Percentiles rank a stretch among this genome's conserved stretches.
These are phyloP conservation scores for Hirtodrosophila cameraria DNA, from an alignment of 2,888 invertebrate species.

Conservation along the genomic window DNA sequence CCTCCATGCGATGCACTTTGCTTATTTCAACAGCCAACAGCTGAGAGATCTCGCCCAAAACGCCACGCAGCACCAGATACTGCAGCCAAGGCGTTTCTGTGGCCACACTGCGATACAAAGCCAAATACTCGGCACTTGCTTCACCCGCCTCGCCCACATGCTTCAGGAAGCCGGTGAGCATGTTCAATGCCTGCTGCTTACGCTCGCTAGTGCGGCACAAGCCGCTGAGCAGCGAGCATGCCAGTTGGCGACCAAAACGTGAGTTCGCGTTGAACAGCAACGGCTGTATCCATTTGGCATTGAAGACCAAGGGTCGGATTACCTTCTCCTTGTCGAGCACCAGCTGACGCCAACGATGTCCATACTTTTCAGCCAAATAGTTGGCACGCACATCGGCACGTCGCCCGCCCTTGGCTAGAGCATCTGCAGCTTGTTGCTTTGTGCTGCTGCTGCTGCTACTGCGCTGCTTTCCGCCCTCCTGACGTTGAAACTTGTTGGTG, in stretches of 20 bases:
- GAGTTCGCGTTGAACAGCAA: constrained; percentile 97
- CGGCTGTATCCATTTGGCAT: constrained; percentile 92
- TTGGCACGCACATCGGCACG: constrained; percentile 78
- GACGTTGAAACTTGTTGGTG: constrained; percentile 67
- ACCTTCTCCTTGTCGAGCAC: constrained; percentile 78
- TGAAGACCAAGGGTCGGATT: constrained; percentile 85
- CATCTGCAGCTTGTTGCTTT: constrained; percentile 28
- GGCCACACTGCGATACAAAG: constrained; percentile 93
- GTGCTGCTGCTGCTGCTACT: constrained; percentile 63
- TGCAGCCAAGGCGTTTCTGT: constrained; percentile 96
- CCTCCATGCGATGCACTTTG: constrained; percentile 94
- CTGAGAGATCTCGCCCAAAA: constrained; percentile 92
- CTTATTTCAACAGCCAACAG: constrained; percentile 95
- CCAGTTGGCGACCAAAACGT: constrained; percentile 93
- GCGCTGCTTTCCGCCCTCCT: constrained; percentile 34
- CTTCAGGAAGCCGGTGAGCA: constrained; percentile 94
- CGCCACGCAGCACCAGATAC: constrained; percentile 94
- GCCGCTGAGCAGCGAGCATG: constrained; percentile 94
- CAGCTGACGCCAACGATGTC: constrained; percentile 87
- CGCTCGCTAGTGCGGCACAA: constrained; percentile 89
- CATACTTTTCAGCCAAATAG: constrained; percentile 91
- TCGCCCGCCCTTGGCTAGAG: constrained; percentile 26
- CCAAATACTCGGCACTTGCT: constrained; percentile 95
- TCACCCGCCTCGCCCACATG: constrained; percentile 95
- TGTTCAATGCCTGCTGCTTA: constrained; percentile 91